Evolutionary conservation across 2,113 vertebrate species (phyloP).

Genomic region (Riparia riparia): DNA sequence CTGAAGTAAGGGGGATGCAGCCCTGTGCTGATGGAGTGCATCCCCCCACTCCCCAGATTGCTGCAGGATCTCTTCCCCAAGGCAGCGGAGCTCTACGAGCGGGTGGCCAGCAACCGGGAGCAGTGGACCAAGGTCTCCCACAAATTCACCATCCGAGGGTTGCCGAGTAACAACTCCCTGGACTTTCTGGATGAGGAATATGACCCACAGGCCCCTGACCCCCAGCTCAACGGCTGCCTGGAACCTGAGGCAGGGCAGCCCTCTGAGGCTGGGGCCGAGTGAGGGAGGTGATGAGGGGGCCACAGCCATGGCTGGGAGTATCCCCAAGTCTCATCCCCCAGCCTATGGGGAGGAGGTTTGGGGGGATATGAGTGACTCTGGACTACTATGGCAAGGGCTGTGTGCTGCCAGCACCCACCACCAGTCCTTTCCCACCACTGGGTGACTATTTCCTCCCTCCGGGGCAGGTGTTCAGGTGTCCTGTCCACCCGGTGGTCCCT

Average conservation of each 20-base stretch:
- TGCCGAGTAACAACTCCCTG: conserved; percentile 97
- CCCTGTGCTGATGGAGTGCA: not conserved
- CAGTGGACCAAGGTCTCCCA: conserved; percentile 97
- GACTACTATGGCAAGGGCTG: not conserved
- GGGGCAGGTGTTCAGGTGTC: not conserved
- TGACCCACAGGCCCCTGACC: conserved; percentile 84
- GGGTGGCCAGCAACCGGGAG: conserved; percentile 92
- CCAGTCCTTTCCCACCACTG: not conserved
- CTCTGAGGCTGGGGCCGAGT: not conserved
- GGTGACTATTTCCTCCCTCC: not conserved
- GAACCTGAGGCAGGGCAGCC: conserved; percentile 58
- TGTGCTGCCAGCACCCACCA: not conserved
- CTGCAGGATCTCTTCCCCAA: conserved; percentile 91
- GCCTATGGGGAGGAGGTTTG: not conserved
- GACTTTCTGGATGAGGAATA: conserved; percentile 97
- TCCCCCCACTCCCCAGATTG: conserved; percentile 73
- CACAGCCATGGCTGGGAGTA: not conserved
- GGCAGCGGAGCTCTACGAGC: conserved; percentile 87
- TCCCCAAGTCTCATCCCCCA: not conserved
- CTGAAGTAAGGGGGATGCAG: not conserved
- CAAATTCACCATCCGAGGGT: conserved; percentile 94
- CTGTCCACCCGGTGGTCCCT: accelerated
- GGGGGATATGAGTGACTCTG: not conserved
- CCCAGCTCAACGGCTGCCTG: conserved; percentile 89
- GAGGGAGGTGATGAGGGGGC: not conserved